These are phyloP conservation scores for Lamproptera curius DNA, from an alignment of 2,888 invertebrate species.

Conservation along the genomic window DNA sequence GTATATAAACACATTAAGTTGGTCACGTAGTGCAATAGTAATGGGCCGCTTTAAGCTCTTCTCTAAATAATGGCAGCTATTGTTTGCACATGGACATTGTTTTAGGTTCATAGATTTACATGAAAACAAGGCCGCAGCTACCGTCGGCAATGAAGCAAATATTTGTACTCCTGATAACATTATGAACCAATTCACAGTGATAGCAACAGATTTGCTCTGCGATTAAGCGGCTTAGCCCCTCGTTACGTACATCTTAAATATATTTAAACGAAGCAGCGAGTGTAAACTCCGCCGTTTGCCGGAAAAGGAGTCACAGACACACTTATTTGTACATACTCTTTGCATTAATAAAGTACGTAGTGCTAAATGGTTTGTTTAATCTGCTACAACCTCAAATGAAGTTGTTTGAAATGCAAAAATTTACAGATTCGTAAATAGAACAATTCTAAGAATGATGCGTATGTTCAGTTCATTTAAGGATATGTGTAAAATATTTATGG, in stretches of 20 bases:
- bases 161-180: conserved; percentile 72
- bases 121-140: conserved; percentile 59
- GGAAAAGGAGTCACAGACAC: too few species aligned
- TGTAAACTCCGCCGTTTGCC: too few species aligned
- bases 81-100: conserved; percentile 45
- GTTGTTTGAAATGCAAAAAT: too few species aligned
- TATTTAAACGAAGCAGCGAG: conserved; percentile 26
- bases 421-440: too few species aligned
- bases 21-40: conserved; percentile 22
- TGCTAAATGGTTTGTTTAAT: too few species aligned
- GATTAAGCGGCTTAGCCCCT: conserved; percentile 64
- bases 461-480: too few species aligned
- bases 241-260: conserved; percentile 50
- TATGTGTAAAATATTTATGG: too few species aligned
- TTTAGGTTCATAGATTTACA: conserved; percentile 49
- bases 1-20: conserved; percentile 12
- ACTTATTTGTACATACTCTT: too few species aligned
- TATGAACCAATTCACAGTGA: conserved; percentile 70
- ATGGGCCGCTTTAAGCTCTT: conserved; percentile 32
- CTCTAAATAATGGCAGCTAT: conserved; percentile 44
- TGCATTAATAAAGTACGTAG: too few species aligned
- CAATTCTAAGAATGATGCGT: too few species aligned
- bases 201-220: conserved; percentile 69
- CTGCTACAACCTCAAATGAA: too few species aligned
- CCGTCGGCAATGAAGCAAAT: conserved; percentile 63